Evolutionary conservation across 37 sponge, comb jelly and placozoan species (phyloP).

Genomic region (Aphrocallistes beatrix): DNA sequence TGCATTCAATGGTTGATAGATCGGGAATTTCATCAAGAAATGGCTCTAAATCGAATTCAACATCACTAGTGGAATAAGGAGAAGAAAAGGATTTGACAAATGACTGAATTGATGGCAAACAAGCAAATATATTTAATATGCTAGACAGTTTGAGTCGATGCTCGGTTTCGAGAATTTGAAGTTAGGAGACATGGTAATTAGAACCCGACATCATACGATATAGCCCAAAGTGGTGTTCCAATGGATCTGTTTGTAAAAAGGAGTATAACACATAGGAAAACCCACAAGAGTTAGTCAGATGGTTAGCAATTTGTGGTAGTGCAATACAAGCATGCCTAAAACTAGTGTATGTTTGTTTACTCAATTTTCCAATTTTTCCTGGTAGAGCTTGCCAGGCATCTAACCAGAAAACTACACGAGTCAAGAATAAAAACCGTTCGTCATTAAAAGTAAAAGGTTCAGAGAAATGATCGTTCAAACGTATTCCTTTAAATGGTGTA

Average conservation of each 20-base stretch:
- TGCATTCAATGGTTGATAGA: too few species aligned
- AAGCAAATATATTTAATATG: too few species aligned
- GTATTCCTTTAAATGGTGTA: background rate
- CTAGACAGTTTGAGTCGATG: too few species aligned
- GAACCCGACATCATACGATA: slow-evolving; percentile 8
- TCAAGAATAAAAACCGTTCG: background rate
- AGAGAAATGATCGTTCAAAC: background rate
- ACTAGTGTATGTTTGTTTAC: background rate
- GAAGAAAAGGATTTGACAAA: too few species aligned
- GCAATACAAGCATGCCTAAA: background rate
- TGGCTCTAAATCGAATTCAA: too few species aligned
- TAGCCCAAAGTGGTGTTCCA: background rate
- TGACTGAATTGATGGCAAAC: too few species aligned
- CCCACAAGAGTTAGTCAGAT: background rate
- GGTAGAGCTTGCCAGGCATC: background rate
- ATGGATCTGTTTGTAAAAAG: background rate
- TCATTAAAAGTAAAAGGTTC: background rate
- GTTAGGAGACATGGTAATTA: background rate
- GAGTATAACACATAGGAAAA: background rate
- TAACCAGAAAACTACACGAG: background rate
- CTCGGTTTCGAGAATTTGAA: too few species aligned
- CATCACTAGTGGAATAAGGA: too few species aligned
- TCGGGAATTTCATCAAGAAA: too few species aligned
- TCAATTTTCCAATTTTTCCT: background rate
- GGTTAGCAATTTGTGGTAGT: background rate